phyloP scores from a whole-genome alignment of 2,888 invertebrate species.

The Choristoneura rosaceana region DNA sequence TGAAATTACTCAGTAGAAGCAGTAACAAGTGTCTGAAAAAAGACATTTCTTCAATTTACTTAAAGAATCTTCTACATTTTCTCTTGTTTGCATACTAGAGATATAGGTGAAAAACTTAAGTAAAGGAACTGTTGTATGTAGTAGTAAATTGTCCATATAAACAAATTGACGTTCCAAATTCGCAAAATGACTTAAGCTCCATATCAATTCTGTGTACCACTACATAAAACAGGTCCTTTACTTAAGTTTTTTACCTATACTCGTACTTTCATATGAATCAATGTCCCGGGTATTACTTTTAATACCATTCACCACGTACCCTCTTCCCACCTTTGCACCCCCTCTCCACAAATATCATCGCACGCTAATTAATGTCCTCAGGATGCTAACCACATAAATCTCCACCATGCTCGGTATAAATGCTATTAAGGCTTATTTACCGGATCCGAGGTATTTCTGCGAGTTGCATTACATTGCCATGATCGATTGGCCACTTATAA shows the following conservation, averaged over 20 bases:
- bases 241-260: too few species aligned
- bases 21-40: too few species aligned
- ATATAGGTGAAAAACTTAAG: too few species aligned
- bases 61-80: neutral
- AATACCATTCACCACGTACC: neutral
- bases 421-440: slow-evolving; percentile 16
- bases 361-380: slow-evolving; percentile 66
- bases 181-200: too few species aligned
- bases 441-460: neutral
- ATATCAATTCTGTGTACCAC: too few species aligned
- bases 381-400: slow-evolving; percentile 65
- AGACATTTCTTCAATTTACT: too few species aligned
- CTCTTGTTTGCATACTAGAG: neutral
- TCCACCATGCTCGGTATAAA: slow-evolving; percentile 46
- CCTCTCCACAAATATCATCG: slow-evolving; percentile 14
- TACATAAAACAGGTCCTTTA: too few species aligned
- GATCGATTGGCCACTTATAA: neutral
- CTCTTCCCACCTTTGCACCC: neutral
- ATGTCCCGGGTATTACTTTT: neutral
- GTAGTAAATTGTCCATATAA: too few species aligned
- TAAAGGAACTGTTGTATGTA: too few species aligned
- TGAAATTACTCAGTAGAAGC: too few species aligned
- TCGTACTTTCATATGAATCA: neutral
- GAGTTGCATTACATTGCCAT: neutral
- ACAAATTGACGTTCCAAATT: too few species aligned